These are phyloP conservation scores for Tachina fera DNA, from an alignment of 2,888 invertebrate genomes.

Conservation along the genomic window DNA sequence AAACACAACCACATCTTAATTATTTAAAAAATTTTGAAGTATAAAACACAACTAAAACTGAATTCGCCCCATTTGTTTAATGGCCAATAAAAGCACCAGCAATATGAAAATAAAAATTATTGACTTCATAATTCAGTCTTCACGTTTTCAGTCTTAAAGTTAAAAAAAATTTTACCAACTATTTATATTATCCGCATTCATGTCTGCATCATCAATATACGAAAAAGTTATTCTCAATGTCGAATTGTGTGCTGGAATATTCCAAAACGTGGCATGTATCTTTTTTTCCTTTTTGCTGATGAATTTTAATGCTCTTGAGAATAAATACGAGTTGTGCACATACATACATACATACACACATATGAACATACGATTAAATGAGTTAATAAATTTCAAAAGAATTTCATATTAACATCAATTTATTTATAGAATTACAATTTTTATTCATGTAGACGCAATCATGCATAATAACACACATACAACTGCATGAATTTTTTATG, in stretches of 20 bases:
- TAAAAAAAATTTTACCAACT: no score
- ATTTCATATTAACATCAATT: conserved; percentile 50
- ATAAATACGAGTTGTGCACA: conserved; percentile 15
- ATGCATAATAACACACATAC: neutral
- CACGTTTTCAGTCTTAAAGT: no score
- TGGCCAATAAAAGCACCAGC: no score
- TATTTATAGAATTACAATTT: conserved; percentile 16
- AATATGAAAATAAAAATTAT: no score
- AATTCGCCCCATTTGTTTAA: no score
- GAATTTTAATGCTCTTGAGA: conserved; percentile 58
- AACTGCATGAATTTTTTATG: conserved; percentile 11
- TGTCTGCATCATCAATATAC: neutral
- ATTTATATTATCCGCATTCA: neutral
- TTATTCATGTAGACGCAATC: neutral
- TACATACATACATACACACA: neutral
- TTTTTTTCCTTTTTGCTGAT: conserved; percentile 26
- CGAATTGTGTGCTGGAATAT: neutral
- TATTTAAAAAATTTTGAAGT: neutral
- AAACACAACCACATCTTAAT: conserved; percentile 17
- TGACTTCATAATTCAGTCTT: no score
- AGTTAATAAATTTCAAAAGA: conserved; percentile 59
- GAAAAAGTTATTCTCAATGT: neutral
- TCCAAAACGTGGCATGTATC: neutral
- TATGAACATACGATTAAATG: conserved; percentile 13
- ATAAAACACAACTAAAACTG: no score